These are phyloP conservation scores for Camelus dromedarius DNA, from an alignment of 2,113 vertebrate species.

Conservation along the genomic window DNA sequence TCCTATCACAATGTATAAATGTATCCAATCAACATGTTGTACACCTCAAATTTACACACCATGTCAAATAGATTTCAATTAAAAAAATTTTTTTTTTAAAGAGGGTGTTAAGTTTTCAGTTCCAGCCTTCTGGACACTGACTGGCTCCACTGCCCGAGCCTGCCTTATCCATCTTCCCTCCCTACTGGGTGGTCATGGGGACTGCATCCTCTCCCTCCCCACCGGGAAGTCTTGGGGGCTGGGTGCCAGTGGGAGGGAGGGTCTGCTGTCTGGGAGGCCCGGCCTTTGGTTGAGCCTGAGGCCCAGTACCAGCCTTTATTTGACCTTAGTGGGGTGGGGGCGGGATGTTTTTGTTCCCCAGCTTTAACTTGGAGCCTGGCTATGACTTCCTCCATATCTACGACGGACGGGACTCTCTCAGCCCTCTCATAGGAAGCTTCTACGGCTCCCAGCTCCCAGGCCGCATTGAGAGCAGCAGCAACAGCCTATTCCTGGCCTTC, in stretches of 20 bases:
- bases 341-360: constrained; percentile 81
- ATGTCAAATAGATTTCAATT: neutral
- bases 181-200: neutral
- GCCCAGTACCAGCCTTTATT: neutral
- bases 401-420: constrained; percentile 95
- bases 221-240: neutral
- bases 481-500: constrained; percentile 97
- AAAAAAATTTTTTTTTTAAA: neutral
- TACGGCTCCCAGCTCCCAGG: constrained; percentile 95
- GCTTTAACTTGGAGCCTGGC: constrained; percentile 98
- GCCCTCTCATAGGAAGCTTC: constrained; percentile 96
- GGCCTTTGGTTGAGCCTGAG: neutral
- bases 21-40: neutral
- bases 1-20: neutral
- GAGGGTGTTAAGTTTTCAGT: neutral
- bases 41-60: neutral
- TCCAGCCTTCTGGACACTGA: neutral
- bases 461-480: constrained; percentile 97
- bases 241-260: accelerated
- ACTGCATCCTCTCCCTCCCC: neutral
- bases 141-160: neutral
- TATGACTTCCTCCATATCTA: constrained; percentile 99
- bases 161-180: neutral
- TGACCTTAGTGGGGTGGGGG: constrained; percentile 58
- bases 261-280: neutral